Conservation (phyloP, 1,140 invertebrate genomes). For the Heliconius eleuchia region DNA sequence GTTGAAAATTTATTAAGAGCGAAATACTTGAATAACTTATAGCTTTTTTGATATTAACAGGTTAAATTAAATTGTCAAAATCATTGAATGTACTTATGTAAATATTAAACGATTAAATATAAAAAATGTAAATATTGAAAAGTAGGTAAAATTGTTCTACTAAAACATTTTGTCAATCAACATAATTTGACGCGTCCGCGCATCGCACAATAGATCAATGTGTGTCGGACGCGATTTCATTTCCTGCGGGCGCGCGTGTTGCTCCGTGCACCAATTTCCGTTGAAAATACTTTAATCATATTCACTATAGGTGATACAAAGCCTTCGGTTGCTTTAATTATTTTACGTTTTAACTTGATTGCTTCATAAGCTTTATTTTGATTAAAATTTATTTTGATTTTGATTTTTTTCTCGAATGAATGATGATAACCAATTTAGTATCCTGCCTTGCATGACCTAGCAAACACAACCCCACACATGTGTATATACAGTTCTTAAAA, state of each 20-base stretch:
- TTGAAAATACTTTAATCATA: conserved; percentile 36
- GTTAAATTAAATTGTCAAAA: background rate
- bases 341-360: background rate
- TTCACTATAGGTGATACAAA: conserved; percentile 3
- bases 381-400: too few relatives aligned
- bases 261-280: conserved; percentile 73
- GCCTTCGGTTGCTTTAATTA: background rate
- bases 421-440: background rate
- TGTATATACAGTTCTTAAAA: background rate
- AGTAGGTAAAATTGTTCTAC: background rate
- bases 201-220: conserved; percentile 66
- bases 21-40: background rate
- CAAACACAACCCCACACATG: background rate
- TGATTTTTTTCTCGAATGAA: too few relatives aligned
- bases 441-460: background rate
- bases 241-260: conserved; percentile 70
- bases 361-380: background rate
- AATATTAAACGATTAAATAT: background rate
- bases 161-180: conserved; percentile 16
- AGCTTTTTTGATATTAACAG: background rate
- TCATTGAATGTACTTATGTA: background rate
- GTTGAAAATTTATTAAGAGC: conserved; percentile 6
- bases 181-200: conserved; percentile 48
- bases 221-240: conserved; percentile 75
- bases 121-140: background rate